Base-by-base conservation (phyloP, 1,140 invertebrate species). In the Lutraria rhynchaena region DNA sequence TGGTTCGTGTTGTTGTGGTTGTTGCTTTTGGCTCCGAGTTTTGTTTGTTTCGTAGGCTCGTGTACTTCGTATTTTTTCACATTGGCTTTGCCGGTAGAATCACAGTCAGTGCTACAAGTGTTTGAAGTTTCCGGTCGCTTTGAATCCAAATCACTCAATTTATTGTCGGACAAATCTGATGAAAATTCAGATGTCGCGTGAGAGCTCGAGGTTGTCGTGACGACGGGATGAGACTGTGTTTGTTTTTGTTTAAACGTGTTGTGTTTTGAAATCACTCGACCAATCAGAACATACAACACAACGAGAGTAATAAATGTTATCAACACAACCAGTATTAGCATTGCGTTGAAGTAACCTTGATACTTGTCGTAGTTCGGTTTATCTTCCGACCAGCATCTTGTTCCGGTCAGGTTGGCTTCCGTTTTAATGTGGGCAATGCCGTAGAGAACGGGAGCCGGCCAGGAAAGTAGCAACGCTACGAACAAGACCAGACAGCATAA, bases 361-460 rank as follows among this genome's bases (percentile, higher is more conserved):
- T 29, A 70, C 24, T 51, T 53, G 31, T 2, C 19, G 19, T 3
- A 70, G 46, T 70, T 31, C 33, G 31, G 61, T 19, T 73, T 63
- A 44, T 83, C 63, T 37, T 78, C 65, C 0, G 84, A 69, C 15
- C 69, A 44, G 31, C 87, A 88, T 33, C 83, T 69, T 24, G 63
- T 46, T 2, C 73, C 77, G 0, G 17, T 65, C 9, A 84, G 65
- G 33, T 63, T 51, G 9, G 55, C 60, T 15, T 71, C 22, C 0
- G 19, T 67, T 4, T 65, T 78, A 19, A 84, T 15, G 3, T 24
- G 31, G 24, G 76, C 49, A 24, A 51, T 74, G 2, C 85, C 87
- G 60, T 85, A 86, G 9, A 88, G 33, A 5, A 88, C 41, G 3
- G 86, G 73, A 0, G 83, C 83, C 1, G 87, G 87, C 87, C 87